Evolutionary conservation across 2,113 vertebrate species (phyloP).

Genomic region (Hyla sarda): DNA sequence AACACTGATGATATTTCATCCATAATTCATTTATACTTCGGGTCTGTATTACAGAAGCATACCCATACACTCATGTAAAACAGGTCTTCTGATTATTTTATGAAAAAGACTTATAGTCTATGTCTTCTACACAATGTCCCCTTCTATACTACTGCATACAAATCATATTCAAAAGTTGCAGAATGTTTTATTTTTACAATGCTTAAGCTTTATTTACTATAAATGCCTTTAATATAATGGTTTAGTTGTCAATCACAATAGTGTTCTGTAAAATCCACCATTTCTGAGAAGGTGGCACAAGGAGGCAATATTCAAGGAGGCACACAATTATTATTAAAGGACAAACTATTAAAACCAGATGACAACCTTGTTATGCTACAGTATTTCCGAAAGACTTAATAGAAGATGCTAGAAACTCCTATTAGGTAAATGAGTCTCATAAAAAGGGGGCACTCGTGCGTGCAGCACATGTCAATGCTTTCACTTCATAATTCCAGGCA

Average conservation of each 20-base stretch:
- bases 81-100: no score
- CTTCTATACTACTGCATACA: no score
- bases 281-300: background rate
- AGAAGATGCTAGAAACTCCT: background rate
- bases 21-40: no score
- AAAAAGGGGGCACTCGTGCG: background rate
- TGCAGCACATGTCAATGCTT: background rate
- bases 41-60: no score
- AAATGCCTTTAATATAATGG: background rate
- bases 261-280: background rate
- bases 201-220: background rate
- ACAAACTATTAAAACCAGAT: background rate
- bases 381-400: background rate
- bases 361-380: background rate
- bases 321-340: background rate
- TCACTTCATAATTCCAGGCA: conserved; percentile 20
- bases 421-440: background rate
- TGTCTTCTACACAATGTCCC: no score
- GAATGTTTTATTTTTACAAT: no score
- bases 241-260: background rate
- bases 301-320: background rate
- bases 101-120: no score
- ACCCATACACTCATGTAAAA: no score
- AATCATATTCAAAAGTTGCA: no score
- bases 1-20: no score